Conservation (phyloP, 2,888 invertebrate species). For the Leistus spinibarbis region DNA sequence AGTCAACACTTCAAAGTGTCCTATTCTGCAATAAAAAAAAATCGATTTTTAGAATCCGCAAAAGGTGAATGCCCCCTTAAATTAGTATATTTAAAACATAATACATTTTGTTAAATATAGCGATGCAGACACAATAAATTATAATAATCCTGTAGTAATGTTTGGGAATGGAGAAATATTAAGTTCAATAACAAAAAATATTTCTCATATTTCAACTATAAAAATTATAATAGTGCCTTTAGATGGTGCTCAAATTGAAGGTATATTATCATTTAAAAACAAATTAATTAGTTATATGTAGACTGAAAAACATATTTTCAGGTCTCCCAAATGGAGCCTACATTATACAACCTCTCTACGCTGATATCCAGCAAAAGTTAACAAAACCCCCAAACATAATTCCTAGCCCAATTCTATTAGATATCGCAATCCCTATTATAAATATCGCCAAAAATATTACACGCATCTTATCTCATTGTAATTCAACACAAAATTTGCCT, state of each 20-base stretch:
- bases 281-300: background rate
- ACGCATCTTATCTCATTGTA: slow-evolving; percentile 49
- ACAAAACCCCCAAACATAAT: slow-evolving; percentile 47
- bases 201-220: slow-evolving; percentile 9
- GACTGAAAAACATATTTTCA: slow-evolving; percentile 44
- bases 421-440: slow-evolving; percentile 52
- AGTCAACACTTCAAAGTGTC: too few species aligned
- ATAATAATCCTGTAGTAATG: slow-evolving; percentile 46
- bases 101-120: slow-evolving; percentile 1
- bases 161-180: slow-evolving; percentile 46
- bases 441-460: slow-evolving; percentile 47
- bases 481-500: slow-evolving; percentile 50
- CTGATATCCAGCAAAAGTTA: slow-evolving; percentile 44
- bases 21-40: too few species aligned
- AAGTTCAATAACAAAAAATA: slow-evolving; percentile 40
- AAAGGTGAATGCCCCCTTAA: too few species aligned
- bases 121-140: slow-evolving; percentile 16
- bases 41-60: too few species aligned
- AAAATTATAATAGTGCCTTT: slow-evolving; percentile 42
- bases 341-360: slow-evolving; percentile 50
- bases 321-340: slow-evolving; percentile 51
- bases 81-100: background rate
- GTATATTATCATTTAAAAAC: too few species aligned
- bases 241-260: slow-evolving; percentile 41
- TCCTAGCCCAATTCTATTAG: slow-evolving; percentile 52